Base-by-base conservation (phyloP, 2,797 vertebrate species). In the Oryzias dopingdopingensis region DNA sequence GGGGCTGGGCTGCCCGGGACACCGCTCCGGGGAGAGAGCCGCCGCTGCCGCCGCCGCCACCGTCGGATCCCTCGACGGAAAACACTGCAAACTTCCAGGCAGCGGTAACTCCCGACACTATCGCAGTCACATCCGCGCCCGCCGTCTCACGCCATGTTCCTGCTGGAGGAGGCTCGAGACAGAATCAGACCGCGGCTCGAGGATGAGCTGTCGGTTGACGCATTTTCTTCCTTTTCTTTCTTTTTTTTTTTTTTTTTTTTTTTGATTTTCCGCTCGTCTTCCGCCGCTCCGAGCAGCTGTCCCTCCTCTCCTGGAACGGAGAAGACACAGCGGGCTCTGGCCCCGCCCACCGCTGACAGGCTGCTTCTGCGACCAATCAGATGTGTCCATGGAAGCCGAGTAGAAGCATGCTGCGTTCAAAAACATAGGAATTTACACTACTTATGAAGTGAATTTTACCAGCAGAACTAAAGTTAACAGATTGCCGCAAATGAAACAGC, bases 11-110 rank as follows among this genome's bases (percentile, higher is more conserved):
- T 64, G 82, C 85, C 83, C 76, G 81, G 80, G 81, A 89, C 85
- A 89, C 85, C 80, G 75, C 85, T 81, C 88, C 87, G 78, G 78
- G 83, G 79, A 80, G 65, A 81, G 84, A 89, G 86, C 84, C 72
- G 80, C 68, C 62, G 29, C 29, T 14, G 49, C 48, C 68, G 76
- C 82, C 72, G 76, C 81, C 81, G 85, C 77, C 81, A 74, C 81
- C 77, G 82, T 82, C 80, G 77, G 83, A 80, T 78, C 70, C 72
- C 84, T 56, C 77, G 70, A 88, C 84, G 69, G 81, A 72, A 67
- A 82, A 70, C 79, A 86, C 72, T 72, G 52, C 77, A 89, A 90
- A 89, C 86, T 88, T 88, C 86, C 86, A 83, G 85, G 85, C 85
- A 87, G 87, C 83, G 82, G 73, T 74, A 81, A 87, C 80, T 82